Evolutionary conservation across 2,113 vertebrate genomes (phyloP).

Genomic region (Tragulus kanchil): DNA sequence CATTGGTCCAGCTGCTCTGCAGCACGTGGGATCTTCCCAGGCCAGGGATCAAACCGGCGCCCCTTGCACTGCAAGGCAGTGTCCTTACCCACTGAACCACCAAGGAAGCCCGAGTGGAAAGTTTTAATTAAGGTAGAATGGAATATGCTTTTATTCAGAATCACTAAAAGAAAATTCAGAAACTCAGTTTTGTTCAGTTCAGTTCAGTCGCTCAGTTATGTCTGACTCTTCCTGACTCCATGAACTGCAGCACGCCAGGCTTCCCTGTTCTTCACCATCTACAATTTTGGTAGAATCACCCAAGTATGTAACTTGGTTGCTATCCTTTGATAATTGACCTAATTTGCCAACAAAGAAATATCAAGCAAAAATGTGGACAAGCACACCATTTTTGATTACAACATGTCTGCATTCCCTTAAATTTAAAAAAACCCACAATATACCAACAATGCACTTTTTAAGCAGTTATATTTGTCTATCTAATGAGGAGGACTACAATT

Average conservation of each 20-base stretch:
- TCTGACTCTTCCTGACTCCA: too few species aligned
- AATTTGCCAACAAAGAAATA: constrained; percentile 33
- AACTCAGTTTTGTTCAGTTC: too few species aligned
- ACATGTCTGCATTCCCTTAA: constrained; percentile 36
- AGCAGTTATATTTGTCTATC: neutral
- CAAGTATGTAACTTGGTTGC: constrained; percentile 39
- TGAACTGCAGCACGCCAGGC: too few species aligned
- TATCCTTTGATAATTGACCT: constrained; percentile 53
- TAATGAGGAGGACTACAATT: neutral
- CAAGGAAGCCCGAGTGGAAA: neutral
- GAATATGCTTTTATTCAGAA: constrained; percentile 35
- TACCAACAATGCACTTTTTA: neutral
- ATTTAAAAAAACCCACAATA: neutral
- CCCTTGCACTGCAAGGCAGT: too few species aligned
- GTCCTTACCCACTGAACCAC: too few species aligned
- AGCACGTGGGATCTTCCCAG: too few species aligned
- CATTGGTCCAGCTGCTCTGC: too few species aligned
- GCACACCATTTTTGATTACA: constrained; percentile 24
- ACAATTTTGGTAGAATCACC: constrained; percentile 11
- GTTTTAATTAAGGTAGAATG: constrained; percentile 25
- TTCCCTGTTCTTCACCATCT: too few species aligned
- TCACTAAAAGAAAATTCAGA: neutral
- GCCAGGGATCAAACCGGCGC: too few species aligned
- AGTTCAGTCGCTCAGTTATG: too few species aligned
- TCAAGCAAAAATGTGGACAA: neutral